Percentiles rank a stretch among this genome's conserved stretches.
These are phyloP conservation scores for Mycetomoellerius zeteki DNA, from an alignment of 1,140 invertebrate species.

Conservation along the genomic window DNA sequence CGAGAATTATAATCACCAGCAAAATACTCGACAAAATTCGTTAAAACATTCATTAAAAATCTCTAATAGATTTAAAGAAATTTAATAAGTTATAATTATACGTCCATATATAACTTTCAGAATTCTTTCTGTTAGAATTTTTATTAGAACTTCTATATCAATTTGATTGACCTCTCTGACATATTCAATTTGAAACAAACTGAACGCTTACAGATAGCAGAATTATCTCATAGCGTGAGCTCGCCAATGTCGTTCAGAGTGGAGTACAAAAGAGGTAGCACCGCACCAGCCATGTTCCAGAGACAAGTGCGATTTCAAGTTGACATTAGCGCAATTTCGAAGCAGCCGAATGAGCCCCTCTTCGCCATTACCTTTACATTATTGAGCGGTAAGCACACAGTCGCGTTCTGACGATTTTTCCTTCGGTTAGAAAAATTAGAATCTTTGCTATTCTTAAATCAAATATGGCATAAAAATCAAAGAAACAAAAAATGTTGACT, in stretches of 20 bases:
- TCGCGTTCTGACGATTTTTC: neutral
- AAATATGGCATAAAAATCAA: neutral
- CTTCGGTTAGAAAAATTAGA: neutral
- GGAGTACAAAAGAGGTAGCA: slow-evolving; percentile 97
- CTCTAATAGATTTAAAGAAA: neutral
- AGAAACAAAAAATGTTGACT: neutral
- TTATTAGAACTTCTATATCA: neutral
- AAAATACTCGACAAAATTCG: neutral
- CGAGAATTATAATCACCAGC: neutral
- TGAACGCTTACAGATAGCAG: slow-evolving; percentile 93
- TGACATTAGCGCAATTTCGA: slow-evolving; percentile 88
- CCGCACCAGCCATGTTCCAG: slow-evolving; percentile 98
- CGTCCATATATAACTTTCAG: neutral
- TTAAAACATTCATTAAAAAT: neutral
- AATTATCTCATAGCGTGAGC: slow-evolving; percentile 99
- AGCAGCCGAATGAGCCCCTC: slow-evolving; percentile 93
- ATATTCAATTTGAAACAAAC: neutral
- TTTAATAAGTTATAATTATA: neutral
- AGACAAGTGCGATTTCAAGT: slow-evolving; percentile 98
- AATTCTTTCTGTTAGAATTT: too few relatives aligned
- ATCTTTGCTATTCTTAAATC: neutral
- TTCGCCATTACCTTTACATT: slow-evolving; percentile 99
- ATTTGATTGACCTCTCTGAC: neutral
- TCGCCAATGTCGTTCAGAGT: slow-evolving; percentile 99
- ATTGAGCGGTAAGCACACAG: slow-evolving; percentile 92